Base-by-base conservation (phyloP, 2,113 vertebrate species). In the Plestiodon gilberti region DNA sequence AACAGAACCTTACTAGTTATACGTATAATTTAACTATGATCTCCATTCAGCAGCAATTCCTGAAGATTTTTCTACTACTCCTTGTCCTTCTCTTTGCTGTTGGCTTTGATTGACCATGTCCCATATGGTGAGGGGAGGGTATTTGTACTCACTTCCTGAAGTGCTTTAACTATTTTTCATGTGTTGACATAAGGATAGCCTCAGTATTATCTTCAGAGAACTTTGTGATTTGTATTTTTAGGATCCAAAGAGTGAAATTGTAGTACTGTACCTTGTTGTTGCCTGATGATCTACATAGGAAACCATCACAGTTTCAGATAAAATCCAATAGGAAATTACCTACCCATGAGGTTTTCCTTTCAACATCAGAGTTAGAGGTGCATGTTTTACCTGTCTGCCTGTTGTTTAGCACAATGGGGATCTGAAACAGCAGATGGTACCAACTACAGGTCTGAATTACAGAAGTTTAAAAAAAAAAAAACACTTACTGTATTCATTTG, bases 401-500 rank as follows among this genome's bases (percentile, higher is more conserved):
- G 57, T 67, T n/a, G 17, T 67, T 84, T 77, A 61, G 61, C 61
- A 55, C 43, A 84, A 81, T 48, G 28, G 48, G 38, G 43, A 55
- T 82, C 80, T 82, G 30, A 28, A 82, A 52, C 43, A 77, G 25
- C 13, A 84, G n/a, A 33, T 67, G 40, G 30, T 17, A 48, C 70
- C 22, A 84, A 62, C 22, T 65, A 77, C 40, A 48, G 61, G 64
- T 84, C 6, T 67, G 61, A 77, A 84, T 61, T 62, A 40, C 74
- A 35, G 20, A 22, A 77, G 7, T 67, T 65, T 48, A 48, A 38
- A 52, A 77, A 84, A 14, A 14, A n/a, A n/a, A n/a, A n/a, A n/a
- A n/a, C n/a, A n/a, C n/a, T n/a, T 28, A 43, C 35, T 65, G n/a
- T 65, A 76, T 76, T 77, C 61, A 55, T 84, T 69, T 84, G 62